Conservation (phyloP, 2,113 vertebrate genomes). For the Clupea harengus region DNA sequence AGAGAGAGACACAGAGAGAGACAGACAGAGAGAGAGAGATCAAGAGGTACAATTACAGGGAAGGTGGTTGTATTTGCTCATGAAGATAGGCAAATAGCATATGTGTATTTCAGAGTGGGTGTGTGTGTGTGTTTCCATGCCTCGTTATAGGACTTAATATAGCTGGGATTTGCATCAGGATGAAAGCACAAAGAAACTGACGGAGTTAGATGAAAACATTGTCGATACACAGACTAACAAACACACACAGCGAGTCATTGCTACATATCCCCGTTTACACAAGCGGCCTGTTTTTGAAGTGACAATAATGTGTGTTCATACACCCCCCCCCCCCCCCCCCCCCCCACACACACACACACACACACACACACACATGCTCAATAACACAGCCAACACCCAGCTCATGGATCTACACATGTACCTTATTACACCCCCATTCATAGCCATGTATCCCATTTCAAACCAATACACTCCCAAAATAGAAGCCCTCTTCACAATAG, state of each 20-base stretch:
- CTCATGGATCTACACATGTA: background rate
- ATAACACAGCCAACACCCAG: background rate
- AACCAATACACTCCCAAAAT: background rate
- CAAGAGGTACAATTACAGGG: background rate
- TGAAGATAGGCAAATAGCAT: background rate
- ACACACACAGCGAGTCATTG: too few species aligned
- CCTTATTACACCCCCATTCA: too few species aligned
- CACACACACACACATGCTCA: constrained; percentile 24
- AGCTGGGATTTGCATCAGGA: background rate
- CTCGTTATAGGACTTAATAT: background rate
- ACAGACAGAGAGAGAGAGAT: background rate
- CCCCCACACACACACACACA: background rate
- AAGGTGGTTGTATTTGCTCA: background rate
- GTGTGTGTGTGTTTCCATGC: background rate
- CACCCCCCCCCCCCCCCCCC: background rate
- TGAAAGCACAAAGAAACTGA: background rate
- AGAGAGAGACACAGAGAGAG: background rate
- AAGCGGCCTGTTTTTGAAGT: too few species aligned
- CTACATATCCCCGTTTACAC: too few species aligned
- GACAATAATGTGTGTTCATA: too few species aligned
- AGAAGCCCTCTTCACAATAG: background rate
- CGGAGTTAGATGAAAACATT: constrained; percentile 23
- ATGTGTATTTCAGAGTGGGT: background rate
- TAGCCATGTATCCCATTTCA: background rate
- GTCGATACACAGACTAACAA: too few species aligned